phyloP scores from a whole-genome alignment of 2,888 invertebrate species.

The Chymomyza fuscimana region DNA sequence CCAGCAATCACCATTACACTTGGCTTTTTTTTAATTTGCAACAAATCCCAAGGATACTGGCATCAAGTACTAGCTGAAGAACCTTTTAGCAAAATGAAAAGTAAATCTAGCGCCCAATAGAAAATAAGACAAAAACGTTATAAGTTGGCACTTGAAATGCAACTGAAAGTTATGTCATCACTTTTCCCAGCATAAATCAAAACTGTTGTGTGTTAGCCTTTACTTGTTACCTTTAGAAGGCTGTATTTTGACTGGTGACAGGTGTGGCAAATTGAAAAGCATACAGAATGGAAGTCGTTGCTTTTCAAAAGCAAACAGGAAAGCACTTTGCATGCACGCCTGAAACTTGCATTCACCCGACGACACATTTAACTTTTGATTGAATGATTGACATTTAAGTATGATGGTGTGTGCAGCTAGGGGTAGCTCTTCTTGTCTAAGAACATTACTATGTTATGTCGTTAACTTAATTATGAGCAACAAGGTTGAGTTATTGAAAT shows the following conservation, averaged over 20 bases:
- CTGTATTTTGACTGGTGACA: background rate
- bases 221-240: background rate
- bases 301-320: background rate
- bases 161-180: background rate
- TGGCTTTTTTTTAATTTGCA: slow-evolving; percentile 49
- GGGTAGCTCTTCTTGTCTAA: background rate
- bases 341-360: background rate
- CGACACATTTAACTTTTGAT: background rate
- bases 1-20: background rate
- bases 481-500: background rate
- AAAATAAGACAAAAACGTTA: background rate
- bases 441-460: background rate
- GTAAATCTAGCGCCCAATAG: slow-evolving; percentile 18
- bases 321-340: background rate
- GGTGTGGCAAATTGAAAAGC: background rate
- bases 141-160: background rate
- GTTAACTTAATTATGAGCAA: background rate
- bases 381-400: slow-evolving; percentile 7
- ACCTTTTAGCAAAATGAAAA: slow-evolving; percentile 41
- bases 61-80: slow-evolving; percentile 39
- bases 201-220: background rate
- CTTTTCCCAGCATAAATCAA: too few relatives aligned
- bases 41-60: slow-evolving; percentile 43
- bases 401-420: background rate
- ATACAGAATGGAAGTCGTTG: background rate